Evolutionary conservation across 2,113 vertebrate species (phyloP), one percentile per base, ranked within the genome.

Genomic region (Clarias macrocephalus): DNA sequence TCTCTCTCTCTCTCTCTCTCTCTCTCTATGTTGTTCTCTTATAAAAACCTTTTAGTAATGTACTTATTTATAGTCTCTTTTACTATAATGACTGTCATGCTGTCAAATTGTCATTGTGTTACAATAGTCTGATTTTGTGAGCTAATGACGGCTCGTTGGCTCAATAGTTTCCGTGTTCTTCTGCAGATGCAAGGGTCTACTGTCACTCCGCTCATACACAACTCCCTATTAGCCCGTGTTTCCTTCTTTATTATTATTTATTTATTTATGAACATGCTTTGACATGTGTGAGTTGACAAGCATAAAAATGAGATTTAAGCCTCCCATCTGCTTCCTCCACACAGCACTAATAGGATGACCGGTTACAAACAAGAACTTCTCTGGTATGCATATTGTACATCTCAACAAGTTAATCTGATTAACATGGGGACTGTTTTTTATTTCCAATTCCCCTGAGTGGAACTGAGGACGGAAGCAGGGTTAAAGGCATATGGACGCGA

Each of bases 221-320:
- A 56, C 65, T 85, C 72, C 63, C 52, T 77, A 83, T 63, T 85
- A 88, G 86, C 48, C 70, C 81, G 68, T 89, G 86, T 83, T 85
- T 83, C 89, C 8, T 48, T 48, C 8, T 48, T 37, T 48, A 48
- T 48, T 48, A 48, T 48, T 48, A 87, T 90, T 90, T 80, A 93
- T 90, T 89, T 90, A 82, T 88, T 90, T 83, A 59, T 80, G 52
- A 73, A 70, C 85, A 48, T 63, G 66, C 70, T 65, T 59, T 76
- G 82, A 85, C 33, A 28, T 82, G 81, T 81, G 82, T 88, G 62
- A 84, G 84, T 85, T 86, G 92, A 93, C 91, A 91, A 85, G 91
- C 90, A 90, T 54, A 84, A 85, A 86, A 92, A 93, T 92, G 88
- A 91, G 91, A 92, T 91, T 89, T 90, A 90, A 89, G 89, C 80